Conservation (phyloP, 2,113 vertebrate species). For the Alces alces region DNA sequence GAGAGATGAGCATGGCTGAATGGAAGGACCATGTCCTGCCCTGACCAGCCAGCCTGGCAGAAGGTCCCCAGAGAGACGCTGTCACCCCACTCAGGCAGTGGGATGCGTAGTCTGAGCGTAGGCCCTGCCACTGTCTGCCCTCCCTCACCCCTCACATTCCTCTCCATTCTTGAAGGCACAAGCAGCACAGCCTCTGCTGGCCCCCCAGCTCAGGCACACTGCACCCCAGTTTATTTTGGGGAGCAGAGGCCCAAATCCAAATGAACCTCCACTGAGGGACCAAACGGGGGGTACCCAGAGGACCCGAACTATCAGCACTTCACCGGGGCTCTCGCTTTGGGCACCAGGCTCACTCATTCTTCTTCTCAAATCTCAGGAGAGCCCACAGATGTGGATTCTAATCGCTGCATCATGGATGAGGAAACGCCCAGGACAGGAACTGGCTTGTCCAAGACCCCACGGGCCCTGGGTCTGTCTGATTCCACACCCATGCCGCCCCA, state of each 20-base stretch:
- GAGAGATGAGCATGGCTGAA: rapidly evolving
- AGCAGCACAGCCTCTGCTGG: not conserved
- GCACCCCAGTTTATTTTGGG: rapidly evolving
- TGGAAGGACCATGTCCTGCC: rapidly evolving
- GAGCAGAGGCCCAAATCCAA: not conserved
- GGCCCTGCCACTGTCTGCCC: not conserved
- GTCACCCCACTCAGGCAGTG: rapidly evolving
- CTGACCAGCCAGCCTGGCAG: not conserved
- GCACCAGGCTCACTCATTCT: not conserved
- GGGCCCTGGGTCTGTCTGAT: not conserved
- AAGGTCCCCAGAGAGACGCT: not conserved
- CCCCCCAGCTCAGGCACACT: not conserved
- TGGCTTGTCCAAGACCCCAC: rapidly evolving
- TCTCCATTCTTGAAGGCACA: not conserved
- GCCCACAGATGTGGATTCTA: not conserved
- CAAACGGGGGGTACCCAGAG: not conserved
- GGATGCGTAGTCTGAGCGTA: rapidly evolving
- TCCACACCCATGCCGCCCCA: rapidly evolving
- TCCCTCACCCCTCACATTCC: no score
- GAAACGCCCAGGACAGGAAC: not conserved
- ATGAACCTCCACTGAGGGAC: not conserved
- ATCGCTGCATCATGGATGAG: not conserved
- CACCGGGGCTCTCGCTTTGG: rapidly evolving
- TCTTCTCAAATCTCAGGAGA: not conserved
- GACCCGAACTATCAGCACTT: rapidly evolving